A percentile compares a stretch with the other conserved stretches of the same genome.
Evolutionary conservation across 1,140 invertebrate species (phyloP).

Genomic region (Bilobella aurantiaca): DNA sequence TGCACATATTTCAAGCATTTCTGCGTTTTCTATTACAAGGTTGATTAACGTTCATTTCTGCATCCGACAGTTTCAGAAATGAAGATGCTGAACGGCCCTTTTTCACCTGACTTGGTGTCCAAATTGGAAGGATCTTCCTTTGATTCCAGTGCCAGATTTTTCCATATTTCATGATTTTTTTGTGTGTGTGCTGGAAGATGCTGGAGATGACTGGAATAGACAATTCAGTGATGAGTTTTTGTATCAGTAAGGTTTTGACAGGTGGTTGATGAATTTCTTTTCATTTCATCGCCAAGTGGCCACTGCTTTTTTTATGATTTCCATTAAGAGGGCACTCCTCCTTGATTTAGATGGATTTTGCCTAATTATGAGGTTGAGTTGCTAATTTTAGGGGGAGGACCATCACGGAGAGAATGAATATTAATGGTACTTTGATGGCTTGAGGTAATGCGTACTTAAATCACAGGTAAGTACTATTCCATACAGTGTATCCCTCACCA

Average conservation of each 20-base stretch:
- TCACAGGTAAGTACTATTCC: no score
- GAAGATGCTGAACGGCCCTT: neutral
- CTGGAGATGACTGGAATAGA: neutral
- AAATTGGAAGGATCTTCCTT: neutral
- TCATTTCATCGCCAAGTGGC: neutral
- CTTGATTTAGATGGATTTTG: neutral
- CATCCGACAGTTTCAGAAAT: neutral
- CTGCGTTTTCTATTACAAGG: no score
- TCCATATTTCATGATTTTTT: neutral
- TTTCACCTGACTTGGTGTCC: neutral
- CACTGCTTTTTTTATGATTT: no score
- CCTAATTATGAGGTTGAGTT: neutral
- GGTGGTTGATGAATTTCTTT: neutral
- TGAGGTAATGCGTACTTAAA: neutral
- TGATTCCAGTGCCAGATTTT: neutral
- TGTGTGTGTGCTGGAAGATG: neutral
- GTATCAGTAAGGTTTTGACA: constrained; percentile 5
- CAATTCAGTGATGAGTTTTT: no score
- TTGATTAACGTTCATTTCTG: no score
- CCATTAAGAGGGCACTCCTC: neutral
- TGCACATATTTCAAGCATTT: no score
- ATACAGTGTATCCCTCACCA: no score
- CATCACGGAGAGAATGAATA: neutral
- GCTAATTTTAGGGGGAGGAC: neutral
- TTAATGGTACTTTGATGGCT: neutral